These are phyloP conservation scores for Aix galericulata DNA, from an alignment of 2,113 vertebrate genomes.

Conservation along the genomic window DNA sequence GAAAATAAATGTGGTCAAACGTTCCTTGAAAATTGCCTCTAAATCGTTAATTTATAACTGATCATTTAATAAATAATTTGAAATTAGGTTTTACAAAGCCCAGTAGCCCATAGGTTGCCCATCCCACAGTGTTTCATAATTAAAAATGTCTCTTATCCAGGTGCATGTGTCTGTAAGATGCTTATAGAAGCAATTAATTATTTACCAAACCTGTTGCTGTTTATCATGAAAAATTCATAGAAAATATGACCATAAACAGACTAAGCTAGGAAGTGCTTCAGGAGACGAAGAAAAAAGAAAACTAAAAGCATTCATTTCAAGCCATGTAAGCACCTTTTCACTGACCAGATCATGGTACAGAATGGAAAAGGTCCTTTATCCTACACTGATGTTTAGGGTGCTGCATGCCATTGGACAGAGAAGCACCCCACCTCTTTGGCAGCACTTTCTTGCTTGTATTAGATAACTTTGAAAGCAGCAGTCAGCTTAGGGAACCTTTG, in stretches of 20 bases:
- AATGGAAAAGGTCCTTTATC: neutral
- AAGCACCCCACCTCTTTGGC: neutral
- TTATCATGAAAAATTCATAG: constrained; percentile 61
- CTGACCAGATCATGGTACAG: neutral
- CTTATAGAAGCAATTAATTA: constrained; percentile 51
- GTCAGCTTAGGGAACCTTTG: neutral
- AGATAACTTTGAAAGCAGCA: neutral
- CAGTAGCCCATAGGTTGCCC: neutral
- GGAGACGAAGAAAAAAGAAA: neutral
- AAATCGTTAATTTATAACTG: neutral
- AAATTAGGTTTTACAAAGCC: neutral
- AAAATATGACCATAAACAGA: constrained; percentile 40
- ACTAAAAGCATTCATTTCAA: neutral
- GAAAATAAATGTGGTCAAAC: neutral
- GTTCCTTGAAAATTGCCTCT: neutral
- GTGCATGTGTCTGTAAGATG: constrained; percentile 5
- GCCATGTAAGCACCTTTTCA: neutral
- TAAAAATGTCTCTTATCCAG: constrained; percentile 4
- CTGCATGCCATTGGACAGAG: neutral
- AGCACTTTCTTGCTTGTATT: neutral
- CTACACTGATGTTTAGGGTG: neutral
- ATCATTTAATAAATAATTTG: neutral
- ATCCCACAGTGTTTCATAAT: neutral
- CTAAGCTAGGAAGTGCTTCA: neutral
- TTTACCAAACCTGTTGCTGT: constrained; percentile 54